Percentiles rank a stretch among this genome's conserved stretches.
Conservation (phyloP, 2,888 invertebrate species). For the Aquatica leii region DNA sequence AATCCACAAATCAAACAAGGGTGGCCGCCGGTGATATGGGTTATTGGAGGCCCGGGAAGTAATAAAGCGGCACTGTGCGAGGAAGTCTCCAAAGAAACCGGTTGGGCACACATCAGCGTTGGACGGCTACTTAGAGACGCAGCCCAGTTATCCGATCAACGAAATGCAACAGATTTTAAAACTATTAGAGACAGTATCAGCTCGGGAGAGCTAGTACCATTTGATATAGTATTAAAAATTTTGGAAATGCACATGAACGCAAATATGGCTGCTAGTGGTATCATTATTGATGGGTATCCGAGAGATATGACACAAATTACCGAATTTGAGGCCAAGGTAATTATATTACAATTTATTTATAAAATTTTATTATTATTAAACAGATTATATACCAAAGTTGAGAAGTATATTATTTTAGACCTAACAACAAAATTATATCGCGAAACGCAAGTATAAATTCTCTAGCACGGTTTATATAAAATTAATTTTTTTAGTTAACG, state of each 20-base stretch:
- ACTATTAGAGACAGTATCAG: slow-evolving; percentile 73
- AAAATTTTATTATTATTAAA: too few relatives aligned
- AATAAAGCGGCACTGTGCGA: slow-evolving; percentile 85
- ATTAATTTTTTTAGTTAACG: too few relatives aligned
- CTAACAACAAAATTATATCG: too few relatives aligned
- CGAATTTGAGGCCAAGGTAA: slow-evolving; percentile 88
- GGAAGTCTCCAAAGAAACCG: slow-evolving; percentile 72
- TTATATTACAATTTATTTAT: slow-evolving; percentile 8
- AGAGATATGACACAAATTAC: slow-evolving; percentile 88
- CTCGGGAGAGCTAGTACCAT: slow-evolving; percentile 82
- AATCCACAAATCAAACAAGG: slow-evolving; percentile 55
- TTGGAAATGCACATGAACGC: slow-evolving; percentile 73
- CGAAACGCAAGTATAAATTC: too few relatives aligned
- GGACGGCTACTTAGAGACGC: slow-evolving; percentile 80
- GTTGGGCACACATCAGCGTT: slow-evolving; percentile 81
- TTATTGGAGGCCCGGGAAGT: slow-evolving; percentile 89
- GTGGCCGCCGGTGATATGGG: slow-evolving; percentile 59
- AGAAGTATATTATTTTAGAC: too few relatives aligned
- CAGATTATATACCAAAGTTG: too few relatives aligned
- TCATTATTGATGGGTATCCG: slow-evolving; percentile 95
- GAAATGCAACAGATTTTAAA: slow-evolving; percentile 52
- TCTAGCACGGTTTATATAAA: too few relatives aligned
- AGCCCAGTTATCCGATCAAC: slow-evolving; percentile 66
- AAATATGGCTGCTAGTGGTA: slow-evolving; percentile 73
- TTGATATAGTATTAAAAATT: slow-evolving; percentile 79